phyloP scores from a whole-genome alignment of 37 sponge, comb jelly and placozoan genomes.

The Mnemiopsis leidyi region DNA sequence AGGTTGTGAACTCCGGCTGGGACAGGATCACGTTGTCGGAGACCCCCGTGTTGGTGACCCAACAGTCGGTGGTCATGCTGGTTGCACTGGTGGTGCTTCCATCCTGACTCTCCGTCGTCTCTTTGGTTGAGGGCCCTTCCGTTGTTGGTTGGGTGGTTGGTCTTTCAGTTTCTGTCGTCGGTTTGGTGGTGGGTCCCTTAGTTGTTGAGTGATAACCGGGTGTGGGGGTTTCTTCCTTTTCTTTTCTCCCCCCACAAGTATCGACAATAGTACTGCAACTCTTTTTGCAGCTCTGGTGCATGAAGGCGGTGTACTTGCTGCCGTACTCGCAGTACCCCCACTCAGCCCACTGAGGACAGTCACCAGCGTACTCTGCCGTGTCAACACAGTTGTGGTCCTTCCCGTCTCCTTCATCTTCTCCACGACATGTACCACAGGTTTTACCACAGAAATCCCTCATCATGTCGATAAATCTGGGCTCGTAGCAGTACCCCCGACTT shows the following conservation, averaged over 20 bases:
- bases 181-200: not conserved
- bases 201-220: not conserved
- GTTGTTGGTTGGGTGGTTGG: not conserved
- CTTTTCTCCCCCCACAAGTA: not conserved
- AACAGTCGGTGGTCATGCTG: not conserved
- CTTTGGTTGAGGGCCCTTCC: not conserved
- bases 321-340: not conserved
- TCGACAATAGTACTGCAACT: not conserved
- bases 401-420: not conserved
- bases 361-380: not conserved
- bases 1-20: not conserved
- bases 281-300: not conserved
- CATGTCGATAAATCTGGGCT: not conserved
- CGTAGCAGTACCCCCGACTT: not conserved
- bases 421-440: not conserved
- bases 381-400: not conserved
- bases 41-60: not conserved
- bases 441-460: not conserved
- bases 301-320: not conserved
- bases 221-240: not conserved
- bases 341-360: constrained; percentile 17
- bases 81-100: not conserved
- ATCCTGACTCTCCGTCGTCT: not conserved
- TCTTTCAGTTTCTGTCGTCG: not conserved
- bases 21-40: not conserved